Evolutionary conservation across 1,140 invertebrate genomes (phyloP).

Genomic region (Periplaneta americana): DNA sequence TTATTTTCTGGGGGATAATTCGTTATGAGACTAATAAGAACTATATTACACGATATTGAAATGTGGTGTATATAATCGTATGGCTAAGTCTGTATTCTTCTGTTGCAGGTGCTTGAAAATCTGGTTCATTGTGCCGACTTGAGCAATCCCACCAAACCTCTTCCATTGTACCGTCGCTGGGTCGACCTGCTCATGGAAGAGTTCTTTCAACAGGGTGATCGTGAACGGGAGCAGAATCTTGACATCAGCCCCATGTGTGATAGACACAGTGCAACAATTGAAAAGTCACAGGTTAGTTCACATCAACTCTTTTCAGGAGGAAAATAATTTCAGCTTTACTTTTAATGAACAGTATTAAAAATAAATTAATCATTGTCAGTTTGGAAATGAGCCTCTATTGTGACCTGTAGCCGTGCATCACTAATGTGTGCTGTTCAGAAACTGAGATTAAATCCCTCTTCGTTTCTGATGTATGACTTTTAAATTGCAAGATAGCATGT

Average conservation of each 20-base stretch:
- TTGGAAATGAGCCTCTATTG: too few species aligned
- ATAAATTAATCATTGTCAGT: neutral
- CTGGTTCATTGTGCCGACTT: slow-evolving; percentile 98
- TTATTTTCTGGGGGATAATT: too few species aligned
- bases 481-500: too few species aligned
- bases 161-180: slow-evolving; percentile 90
- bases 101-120: slow-evolving; percentile 87
- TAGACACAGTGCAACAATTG: slow-evolving; percentile 88
- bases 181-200: slow-evolving; percentile 93
- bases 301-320: neutral
- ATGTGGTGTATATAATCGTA: too few species aligned
- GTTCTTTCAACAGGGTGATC: slow-evolving; percentile 95
- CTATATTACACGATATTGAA: too few species aligned
- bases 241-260: slow-evolving; percentile 99
- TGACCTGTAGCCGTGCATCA: too few species aligned
- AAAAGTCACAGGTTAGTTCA: slow-evolving; percentile 81
- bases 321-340: neutral
- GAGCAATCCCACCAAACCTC: slow-evolving; percentile 97
- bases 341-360: too few species aligned
- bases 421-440: too few species aligned
- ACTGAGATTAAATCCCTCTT: too few species aligned
- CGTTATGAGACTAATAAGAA: too few species aligned
- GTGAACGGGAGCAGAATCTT: slow-evolving; percentile 86
- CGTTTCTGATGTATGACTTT: too few species aligned
- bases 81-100: neutral